Evolutionary conservation across 2,113 vertebrate species (phyloP).

Genomic region (Isichthys henryi): DNA sequence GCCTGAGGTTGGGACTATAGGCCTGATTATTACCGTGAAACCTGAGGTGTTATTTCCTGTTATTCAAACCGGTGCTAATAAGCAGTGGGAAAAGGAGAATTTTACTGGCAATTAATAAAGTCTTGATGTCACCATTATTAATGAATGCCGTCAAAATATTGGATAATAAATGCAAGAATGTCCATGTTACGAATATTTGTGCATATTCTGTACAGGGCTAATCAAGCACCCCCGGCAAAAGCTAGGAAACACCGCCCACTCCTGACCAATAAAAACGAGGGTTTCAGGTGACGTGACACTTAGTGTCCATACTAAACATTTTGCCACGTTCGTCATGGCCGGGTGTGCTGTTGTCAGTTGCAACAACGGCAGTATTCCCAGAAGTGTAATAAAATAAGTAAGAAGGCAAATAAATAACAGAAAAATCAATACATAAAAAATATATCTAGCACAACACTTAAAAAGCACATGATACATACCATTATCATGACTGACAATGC

Average conservation of each 20-base stretch:
- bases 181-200: neutral
- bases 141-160: neutral
- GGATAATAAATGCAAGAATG: neutral
- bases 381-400: neutral
- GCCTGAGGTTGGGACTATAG: neutral
- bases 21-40: neutral
- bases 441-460: neutral
- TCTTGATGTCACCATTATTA: neutral
- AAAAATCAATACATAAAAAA: neutral
- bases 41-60: neutral
- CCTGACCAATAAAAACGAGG: neutral
- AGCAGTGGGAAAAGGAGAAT: neutral
- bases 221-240: neutral
- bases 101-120: neutral
- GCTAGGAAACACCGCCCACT: neutral
- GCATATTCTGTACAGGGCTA: neutral
- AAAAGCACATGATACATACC: too few species aligned
- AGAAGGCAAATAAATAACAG: neutral
- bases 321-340: neutral
- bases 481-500: neutral
- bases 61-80: neutral
- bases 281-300: too few species aligned
- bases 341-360: neutral
- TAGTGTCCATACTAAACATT: neutral
- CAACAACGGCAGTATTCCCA: neutral